phyloP scores from a whole-genome alignment of 2,888 invertebrate genomes.

The Tethea ocularis region DNA sequence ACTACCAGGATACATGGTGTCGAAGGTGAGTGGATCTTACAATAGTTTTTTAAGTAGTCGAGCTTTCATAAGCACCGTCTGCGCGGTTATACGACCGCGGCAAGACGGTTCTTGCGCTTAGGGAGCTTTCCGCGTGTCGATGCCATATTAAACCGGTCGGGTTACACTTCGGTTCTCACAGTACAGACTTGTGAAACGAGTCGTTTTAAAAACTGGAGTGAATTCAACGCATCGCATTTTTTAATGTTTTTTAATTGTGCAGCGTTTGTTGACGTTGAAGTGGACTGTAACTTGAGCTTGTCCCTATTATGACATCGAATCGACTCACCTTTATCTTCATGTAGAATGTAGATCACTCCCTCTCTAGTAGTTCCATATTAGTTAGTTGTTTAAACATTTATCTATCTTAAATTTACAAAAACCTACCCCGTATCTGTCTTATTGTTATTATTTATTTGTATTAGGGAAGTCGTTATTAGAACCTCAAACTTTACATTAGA shows the following conservation, averaged over 20 bases:
- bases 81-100: slow-evolving; percentile 57
- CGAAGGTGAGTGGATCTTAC: slow-evolving; percentile 81
- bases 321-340: slow-evolving; percentile 37
- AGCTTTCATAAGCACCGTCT: slow-evolving; percentile 79
- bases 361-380: neutral
- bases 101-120: slow-evolving; percentile 48
- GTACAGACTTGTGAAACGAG: slow-evolving; percentile 78
- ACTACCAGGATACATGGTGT: slow-evolving; percentile 78
- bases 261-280: slow-evolving; percentile 61
- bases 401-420: neutral
- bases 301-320: slow-evolving; percentile 53
- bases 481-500: neutral
- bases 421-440: slow-evolving; percentile 18
- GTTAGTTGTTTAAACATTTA: neutral
- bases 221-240: slow-evolving; percentile 77
- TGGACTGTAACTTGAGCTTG: slow-evolving; percentile 44
- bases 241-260: slow-evolving; percentile 75
- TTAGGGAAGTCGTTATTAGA: neutral
- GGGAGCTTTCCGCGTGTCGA: slow-evolving; percentile 56
- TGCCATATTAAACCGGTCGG: slow-evolving; percentile 58
- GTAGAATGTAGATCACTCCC: slow-evolving; percentile 16
- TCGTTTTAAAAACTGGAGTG: slow-evolving; percentile 82
- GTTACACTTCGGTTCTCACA: slow-evolving; percentile 77
- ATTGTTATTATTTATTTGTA: slow-evolving; percentile 4
- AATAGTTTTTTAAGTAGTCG: slow-evolving; percentile 48